phyloP scores from a whole-genome alignment of 2,113 vertebrate species.

The Myrmecobius fasciatus region DNA sequence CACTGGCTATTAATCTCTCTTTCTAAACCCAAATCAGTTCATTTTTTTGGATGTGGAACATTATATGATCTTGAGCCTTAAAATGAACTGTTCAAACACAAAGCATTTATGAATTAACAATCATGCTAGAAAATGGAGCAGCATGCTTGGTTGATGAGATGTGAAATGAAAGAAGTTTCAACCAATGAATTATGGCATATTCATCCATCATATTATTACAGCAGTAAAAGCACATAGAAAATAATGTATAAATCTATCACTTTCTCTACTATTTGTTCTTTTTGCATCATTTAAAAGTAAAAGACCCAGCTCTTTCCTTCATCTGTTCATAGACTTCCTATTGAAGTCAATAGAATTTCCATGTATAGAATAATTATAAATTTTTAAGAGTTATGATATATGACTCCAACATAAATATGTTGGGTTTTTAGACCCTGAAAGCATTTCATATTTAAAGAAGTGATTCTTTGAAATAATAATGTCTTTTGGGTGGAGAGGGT shows the following conservation, averaged over 20 bases:
- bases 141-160: background rate
- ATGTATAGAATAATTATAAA: background rate
- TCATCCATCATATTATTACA: slow-evolving; percentile 25
- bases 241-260: background rate
- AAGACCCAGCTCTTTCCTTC: background rate
- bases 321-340: slow-evolving; percentile 1
- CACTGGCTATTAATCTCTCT: background rate
- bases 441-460: background rate
- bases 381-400: background rate
- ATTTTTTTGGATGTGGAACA: background rate
- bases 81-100: slow-evolving; percentile 19
- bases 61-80: slow-evolving; percentile 5
- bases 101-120: background rate
- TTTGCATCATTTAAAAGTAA: slow-evolving; percentile 45
- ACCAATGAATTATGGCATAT: background rate
- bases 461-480: background rate
- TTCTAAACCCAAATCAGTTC: background rate
- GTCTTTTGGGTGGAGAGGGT: background rate
- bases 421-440: background rate
- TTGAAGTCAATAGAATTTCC: background rate
- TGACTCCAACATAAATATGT: background rate
- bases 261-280: background rate
- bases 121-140: background rate
- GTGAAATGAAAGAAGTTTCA: slow-evolving; percentile 11
- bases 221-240: slow-evolving; percentile 30